A percentile compares a stretch with the other conserved stretches of the same genome.
Conservation (phyloP, 2,113 vertebrate genomes). For the Burhinus oedicnemus region DNA sequence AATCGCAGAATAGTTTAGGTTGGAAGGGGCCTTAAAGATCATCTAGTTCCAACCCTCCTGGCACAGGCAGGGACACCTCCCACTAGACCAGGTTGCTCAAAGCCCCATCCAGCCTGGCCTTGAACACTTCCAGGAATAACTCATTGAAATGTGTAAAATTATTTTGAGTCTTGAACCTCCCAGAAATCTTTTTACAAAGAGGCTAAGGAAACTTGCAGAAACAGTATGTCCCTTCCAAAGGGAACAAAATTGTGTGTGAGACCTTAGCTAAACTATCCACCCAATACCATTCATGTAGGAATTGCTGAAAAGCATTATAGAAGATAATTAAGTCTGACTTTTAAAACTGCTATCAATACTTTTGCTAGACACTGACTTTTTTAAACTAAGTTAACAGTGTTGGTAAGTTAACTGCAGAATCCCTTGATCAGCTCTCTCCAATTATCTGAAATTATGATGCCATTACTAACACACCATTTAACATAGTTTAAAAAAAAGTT, state of each 20-base stretch:
- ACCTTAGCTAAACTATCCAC: background rate
- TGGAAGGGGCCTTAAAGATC: too few relatives aligned
- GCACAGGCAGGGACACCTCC: too few relatives aligned
- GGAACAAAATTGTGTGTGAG: fast-evolving
- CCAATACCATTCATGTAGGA: background rate
- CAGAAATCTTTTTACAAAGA: background rate
- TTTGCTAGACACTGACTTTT: background rate
- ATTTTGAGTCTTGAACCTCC: background rate
- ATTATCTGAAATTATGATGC: background rate
- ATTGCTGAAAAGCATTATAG: background rate
- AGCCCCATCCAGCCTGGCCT: too few relatives aligned
- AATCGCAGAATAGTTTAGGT: background rate
- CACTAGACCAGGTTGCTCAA: too few relatives aligned
- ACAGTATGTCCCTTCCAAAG: background rate
- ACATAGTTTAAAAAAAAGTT: background rate
- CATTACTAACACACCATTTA: background rate
- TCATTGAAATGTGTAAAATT: background rate
- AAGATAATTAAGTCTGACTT: background rate
- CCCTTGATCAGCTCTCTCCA: background rate
- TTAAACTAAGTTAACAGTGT: background rate
- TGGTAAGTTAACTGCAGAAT: background rate
- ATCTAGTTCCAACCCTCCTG: too few relatives aligned
- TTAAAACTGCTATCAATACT: background rate
- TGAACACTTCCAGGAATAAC: background rate
- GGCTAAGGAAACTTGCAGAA: background rate